Evolutionary conservation across 2,113 vertebrate genomes (phyloP), one percentile per base, ranked within the genome.

Genomic region (Myotis davidii): DNA sequence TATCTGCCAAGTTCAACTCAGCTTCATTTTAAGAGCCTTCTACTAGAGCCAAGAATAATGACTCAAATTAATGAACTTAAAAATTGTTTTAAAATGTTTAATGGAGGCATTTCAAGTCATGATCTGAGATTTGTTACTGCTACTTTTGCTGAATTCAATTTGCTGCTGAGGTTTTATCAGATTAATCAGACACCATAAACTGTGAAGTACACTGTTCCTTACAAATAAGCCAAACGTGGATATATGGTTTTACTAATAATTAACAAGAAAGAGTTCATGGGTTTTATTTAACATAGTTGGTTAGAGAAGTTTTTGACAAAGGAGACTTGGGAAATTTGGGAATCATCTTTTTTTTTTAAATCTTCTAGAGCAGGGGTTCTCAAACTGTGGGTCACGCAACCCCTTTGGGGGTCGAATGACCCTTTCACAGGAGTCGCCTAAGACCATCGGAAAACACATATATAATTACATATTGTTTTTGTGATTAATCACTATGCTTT

Each of bases 31-130:
- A 39, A 78, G 78, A 76, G 37, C 6, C 18, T 48, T 85, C 42
- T 48, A 76, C 27, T 61, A 89, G 37, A 27, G 48, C 14, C 54
- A 96, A 82, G 61, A 73, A 42, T 39, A 92, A 84, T 83, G 78
- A 93, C 20, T 88, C 70, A 88, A 77, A 78, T 86, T 89, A 48
- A 12, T 89, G 61, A 94, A 84, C 34, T 94, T 90, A 73, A 77
- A 91, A 94, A 14, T 54, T 56, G 6, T n/a, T 83, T 83, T 78
- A 64, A 88, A 90, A 90, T 39, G 42, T 81, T 67, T 87, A 78
- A 86, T 76, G 50, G 76, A 95, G 45, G 87, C 52, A 83, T 84
- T 95, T 89, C 34, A 86, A 74, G 39, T 64, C 16, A 90, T 10
- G 18, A 52, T 27, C 20, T 64, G 74, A 70, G 48, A 90, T 76